A percentile compares a stretch with the other conserved stretches of the same genome.
Evolutionary conservation across 2,888 invertebrate species (phyloP).

Genomic region (Sphaeridia pumilis): DNA sequence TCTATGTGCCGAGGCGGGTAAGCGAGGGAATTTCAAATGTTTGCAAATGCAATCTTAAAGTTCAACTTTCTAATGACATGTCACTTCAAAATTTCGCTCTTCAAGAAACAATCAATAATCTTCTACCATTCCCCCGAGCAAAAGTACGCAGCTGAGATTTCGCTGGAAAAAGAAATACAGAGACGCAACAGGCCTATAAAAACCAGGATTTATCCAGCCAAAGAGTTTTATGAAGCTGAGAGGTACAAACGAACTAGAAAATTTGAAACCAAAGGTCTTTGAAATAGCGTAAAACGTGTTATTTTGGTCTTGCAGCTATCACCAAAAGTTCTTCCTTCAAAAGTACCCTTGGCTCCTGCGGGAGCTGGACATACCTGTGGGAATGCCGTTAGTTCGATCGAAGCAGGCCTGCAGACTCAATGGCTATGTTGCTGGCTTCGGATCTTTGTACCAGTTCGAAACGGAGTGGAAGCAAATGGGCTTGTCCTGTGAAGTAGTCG

Average conservation of each 20-base stretch:
- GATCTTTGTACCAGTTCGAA: slow-evolving; percentile 60
- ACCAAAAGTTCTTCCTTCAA: slow-evolving; percentile 89
- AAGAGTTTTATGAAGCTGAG: slow-evolving; percentile 80
- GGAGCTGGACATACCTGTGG: slow-evolving; percentile 49
- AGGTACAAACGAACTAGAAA: slow-evolving; percentile 56
- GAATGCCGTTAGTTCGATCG: slow-evolving; percentile 59
- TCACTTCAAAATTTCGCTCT: background rate
- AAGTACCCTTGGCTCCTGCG: slow-evolving; percentile 53
- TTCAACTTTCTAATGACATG: background rate
- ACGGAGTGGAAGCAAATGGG: slow-evolving; percentile 57
- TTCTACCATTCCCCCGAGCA: slow-evolving; percentile 83
- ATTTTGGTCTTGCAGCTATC: slow-evolving; percentile 55
- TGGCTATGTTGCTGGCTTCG: slow-evolving; percentile 71
- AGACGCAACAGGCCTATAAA: slow-evolving; percentile 45
- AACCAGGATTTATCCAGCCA: slow-evolving; percentile 67
- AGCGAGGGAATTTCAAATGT: no score
- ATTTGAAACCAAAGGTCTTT: background rate
- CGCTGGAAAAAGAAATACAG: slow-evolving; percentile 43
- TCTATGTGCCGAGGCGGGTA: slow-evolving; percentile 21
- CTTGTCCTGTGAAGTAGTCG: slow-evolving; percentile 56
- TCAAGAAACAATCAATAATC: slow-evolving; percentile 76
- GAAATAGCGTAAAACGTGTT: background rate
- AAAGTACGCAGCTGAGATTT: slow-evolving; percentile 57
- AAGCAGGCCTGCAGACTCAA: slow-evolving; percentile 75
- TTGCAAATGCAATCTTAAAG: no score